Evolutionary conservation across 2,113 vertebrate species (phyloP).

Genomic region (Brachyhypopomus occidentalis): DNA sequence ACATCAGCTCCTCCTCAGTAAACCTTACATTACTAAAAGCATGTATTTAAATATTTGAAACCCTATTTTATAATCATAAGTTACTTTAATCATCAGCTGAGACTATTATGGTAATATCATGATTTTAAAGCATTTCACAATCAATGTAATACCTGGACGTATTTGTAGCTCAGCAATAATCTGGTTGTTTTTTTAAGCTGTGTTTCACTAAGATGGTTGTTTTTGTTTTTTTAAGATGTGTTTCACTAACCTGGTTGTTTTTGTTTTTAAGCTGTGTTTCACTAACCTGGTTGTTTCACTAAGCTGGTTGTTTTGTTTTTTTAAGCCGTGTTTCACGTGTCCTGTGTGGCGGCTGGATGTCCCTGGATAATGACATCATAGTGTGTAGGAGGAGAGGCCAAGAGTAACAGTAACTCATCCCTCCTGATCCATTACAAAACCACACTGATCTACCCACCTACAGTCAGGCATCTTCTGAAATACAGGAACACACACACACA

Average conservation of each 20-base stretch:
- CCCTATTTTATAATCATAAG: too few relatives aligned
- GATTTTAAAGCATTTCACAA: too few relatives aligned
- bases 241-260: neutral
- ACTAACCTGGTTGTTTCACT: neutral
- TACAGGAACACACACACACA: neutral
- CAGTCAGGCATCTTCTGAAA: slow-evolving; percentile 33
- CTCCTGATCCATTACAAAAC: slow-evolving; percentile 55
- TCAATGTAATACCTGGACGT: too few relatives aligned
- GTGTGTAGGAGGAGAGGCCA: slow-evolving; percentile 63
- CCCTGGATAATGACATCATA: slow-evolving; percentile 68
- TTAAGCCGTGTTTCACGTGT: slow-evolving; percentile 16
- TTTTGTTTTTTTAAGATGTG: neutral
- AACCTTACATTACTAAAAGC: too few relatives aligned
- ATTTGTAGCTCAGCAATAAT: too few relatives aligned
- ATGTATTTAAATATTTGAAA: too few relatives aligned
- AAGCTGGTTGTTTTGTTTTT: neutral
- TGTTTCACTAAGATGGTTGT: neutral
- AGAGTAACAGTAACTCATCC: slow-evolving; percentile 58
- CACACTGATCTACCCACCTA: slow-evolving; percentile 61
- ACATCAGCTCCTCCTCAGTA: too few relatives aligned
- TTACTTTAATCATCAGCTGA: too few relatives aligned
- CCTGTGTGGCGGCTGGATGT: slow-evolving; percentile 42
- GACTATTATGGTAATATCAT: too few relatives aligned
- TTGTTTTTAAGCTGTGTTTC: neutral
- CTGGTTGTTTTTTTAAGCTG: too few relatives aligned